Base-by-base conservation (phyloP, 2,888 invertebrate genomes). In the Sinotaia quadrata region DNA sequence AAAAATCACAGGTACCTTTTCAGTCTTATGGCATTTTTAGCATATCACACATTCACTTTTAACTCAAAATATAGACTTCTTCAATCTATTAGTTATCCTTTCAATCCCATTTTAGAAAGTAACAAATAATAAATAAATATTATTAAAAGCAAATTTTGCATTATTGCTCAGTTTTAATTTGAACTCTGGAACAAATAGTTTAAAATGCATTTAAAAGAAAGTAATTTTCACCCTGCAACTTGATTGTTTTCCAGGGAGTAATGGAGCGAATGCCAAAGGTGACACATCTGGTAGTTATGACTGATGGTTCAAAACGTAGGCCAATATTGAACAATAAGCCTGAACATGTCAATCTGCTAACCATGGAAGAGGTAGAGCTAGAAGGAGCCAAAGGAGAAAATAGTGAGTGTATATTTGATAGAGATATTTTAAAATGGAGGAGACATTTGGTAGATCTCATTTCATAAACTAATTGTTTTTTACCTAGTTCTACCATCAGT, bases 361-460 rank as follows among this genome's bases (percentile, higher is more conserved):
- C 93, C 0, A 96, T 94, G 88, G 91, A 92, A 51, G 93, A 95
- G 59, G 91, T 94, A 0, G 88, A 93, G 60, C 88, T 91, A 67
- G 87, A 86, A 44, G 93, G 93, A 18, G 88, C 77, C 8, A 63
- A 74, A 49, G 78, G 77, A 21, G 81, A 82, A 29, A 84, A 84
- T 67, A 75, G 84, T 84, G 71, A 68, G 81, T 79, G 29, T 29
- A 10, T n/a, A 29, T 49, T 29, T 5, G 12, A n/a, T 37, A 15
- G 47, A n/a, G 59, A n/a, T 41, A 41, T 8, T 41, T 41, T 41
- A 41, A 41, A 41, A 41, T 12, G 18, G 18, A 41, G 10, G 41
- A 41, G 18, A 41, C 10, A 12, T 41, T 41, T 41, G 41, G 18
- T 12, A 41, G 18, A 8, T 41, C 10, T 12, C 41, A 41, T 8